phyloP scores from a whole-genome alignment of 2,113 vertebrate species.

The Mesembrinibis cayennensis region DNA sequence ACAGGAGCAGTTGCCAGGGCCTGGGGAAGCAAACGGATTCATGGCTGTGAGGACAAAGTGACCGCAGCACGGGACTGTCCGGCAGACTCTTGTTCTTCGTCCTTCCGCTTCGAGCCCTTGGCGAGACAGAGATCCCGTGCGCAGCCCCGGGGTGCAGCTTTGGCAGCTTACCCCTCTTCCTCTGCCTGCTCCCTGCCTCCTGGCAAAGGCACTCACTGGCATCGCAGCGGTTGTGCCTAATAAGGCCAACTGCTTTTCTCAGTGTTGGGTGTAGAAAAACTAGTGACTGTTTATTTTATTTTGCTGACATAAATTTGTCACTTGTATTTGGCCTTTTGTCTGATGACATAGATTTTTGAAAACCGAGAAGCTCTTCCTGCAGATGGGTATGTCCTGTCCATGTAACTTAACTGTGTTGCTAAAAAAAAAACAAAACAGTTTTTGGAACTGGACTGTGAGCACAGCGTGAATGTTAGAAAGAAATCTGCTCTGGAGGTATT shows the following conservation, averaged over 20 bases:
- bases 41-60: neutral
- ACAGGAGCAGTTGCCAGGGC: neutral
- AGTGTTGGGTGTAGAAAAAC: neutral
- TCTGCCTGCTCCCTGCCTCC: neutral
- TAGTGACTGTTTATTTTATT: neutral
- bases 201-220: neutral
- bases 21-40: neutral
- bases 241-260: neutral
- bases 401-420: neutral
- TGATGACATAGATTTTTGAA: neutral
- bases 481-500: neutral
- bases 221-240: neutral
- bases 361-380: neutral
- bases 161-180: neutral
- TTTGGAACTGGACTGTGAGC: neutral
- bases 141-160: rapidly evolving
- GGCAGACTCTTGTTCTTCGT: neutral
- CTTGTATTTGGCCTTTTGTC: neutral
- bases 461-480: neutral
- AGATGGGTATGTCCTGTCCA: neutral
- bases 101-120: neutral
- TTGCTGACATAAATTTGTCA: neutral
- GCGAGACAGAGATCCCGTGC: rapidly evolving
- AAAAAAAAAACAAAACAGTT: neutral
- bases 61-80: rapidly evolving